phyloP scores from a whole-genome alignment of 2,888 invertebrate genomes.

The Lottia scabra region DNA sequence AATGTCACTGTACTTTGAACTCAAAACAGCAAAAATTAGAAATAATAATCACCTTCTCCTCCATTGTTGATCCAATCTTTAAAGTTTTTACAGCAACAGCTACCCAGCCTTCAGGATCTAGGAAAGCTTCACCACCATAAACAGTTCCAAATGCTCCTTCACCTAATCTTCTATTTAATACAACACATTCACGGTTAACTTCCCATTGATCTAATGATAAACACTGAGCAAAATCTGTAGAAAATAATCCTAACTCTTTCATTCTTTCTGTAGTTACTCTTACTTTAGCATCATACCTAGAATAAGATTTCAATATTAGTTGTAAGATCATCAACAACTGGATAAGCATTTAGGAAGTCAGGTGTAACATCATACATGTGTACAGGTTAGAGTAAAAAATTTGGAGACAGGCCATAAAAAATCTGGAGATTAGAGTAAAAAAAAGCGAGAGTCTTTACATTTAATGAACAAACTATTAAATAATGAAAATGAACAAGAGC shows the following conservation, averaged over 20 bases:
- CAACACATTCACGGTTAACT: slow-evolving; percentile 84
- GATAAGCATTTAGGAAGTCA: too few species aligned
- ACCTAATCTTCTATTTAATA: slow-evolving; percentile 74
- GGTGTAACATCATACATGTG: too few species aligned
- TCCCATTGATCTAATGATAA: slow-evolving; percentile 86
- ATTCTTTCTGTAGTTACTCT: slow-evolving; percentile 77
- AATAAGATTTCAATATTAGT: slow-evolving; percentile 12
- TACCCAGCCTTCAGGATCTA: slow-evolving; percentile 79
- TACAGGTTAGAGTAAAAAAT: too few species aligned
- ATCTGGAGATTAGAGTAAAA: too few species aligned
- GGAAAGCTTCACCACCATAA: slow-evolving; percentile 88
- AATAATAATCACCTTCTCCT: slow-evolving; percentile 76
- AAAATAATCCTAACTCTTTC: slow-evolving; percentile 78
- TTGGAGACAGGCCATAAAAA: too few species aligned
- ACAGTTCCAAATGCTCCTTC: slow-evolving; percentile 94
- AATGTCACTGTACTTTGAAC: background rate
- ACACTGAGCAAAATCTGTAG: slow-evolving; percentile 69
- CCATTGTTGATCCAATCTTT: slow-evolving; percentile 83
- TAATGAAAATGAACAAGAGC: too few species aligned
- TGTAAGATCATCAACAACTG: too few species aligned
- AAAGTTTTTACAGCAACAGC: slow-evolving; percentile 80
- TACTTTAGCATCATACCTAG: slow-evolving; percentile 77
- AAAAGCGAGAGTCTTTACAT: too few species aligned
- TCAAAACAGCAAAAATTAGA: background rate
- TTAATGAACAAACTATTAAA: too few species aligned